phyloP scores from a whole-genome alignment of 2,113 vertebrate genomes.

The Butorides virescens region DNA sequence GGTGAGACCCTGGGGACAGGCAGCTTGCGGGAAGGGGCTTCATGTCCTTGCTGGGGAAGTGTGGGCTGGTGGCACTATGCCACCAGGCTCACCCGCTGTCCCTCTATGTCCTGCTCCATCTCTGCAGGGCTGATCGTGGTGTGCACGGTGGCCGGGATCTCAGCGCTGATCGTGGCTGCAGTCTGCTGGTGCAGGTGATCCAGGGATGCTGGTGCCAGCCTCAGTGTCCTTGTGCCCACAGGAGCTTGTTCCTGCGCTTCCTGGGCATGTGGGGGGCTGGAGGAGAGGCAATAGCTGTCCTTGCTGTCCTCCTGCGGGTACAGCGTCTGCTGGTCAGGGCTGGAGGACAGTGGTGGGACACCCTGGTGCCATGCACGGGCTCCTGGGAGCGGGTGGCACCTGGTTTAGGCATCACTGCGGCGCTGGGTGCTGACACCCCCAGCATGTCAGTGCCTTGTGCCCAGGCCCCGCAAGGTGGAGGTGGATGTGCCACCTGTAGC shows the following conservation, averaged over 20 bases:
- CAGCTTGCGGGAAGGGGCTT: background rate
- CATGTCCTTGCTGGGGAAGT: fast-evolving
- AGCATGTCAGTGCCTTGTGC: fast-evolving
- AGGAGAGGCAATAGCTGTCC: background rate
- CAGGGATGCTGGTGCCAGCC: fast-evolving
- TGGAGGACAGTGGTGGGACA: background rate
- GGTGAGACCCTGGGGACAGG: slow-evolving; percentile 66
- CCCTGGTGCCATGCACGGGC: background rate
- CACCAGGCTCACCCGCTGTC: background rate
- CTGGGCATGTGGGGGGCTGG: fast-evolving
- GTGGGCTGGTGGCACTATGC: background rate
- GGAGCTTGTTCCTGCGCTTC: background rate
- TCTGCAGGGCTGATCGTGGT: slow-evolving; percentile 81
- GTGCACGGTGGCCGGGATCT: slow-evolving; percentile 75
- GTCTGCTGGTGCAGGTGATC: slow-evolving; percentile 90
- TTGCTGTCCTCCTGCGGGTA: background rate
- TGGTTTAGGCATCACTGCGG: background rate
- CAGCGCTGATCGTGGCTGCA: slow-evolving; percentile 76
- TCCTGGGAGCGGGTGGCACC: background rate
- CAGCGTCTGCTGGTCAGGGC: fast-evolving
- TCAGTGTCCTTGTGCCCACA: background rate
- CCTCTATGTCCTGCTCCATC: background rate
- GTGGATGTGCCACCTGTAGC: background rate
- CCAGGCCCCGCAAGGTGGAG: fast-evolving
- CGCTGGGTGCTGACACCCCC: fast-evolving